Evolutionary conservation across 1,140 invertebrate genomes (phyloP), one percentile per base, ranked within the genome.

Genomic region (Zaprionus ornatus): DNA sequence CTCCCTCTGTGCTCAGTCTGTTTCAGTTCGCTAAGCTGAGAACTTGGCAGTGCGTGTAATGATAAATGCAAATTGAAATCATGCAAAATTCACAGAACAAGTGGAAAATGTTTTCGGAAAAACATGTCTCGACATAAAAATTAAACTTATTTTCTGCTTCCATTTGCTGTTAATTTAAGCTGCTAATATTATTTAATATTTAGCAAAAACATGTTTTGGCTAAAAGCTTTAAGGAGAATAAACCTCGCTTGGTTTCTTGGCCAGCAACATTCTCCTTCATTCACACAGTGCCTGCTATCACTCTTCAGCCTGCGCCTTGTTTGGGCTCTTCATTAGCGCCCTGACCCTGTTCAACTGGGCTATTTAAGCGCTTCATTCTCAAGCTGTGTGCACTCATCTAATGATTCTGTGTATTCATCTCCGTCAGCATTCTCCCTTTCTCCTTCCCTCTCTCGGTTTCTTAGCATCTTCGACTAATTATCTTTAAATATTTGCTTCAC

Each of bases 401-500:
- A 62, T 70, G 67, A 62, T 29, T 21, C 32, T 40, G 35, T 50
- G 32, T 59, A 65, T 65, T 65, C 69, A 72, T 67, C 64, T 61
- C 25, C 52, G 40, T 69, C 50, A 56, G 63, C 7, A 4, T 35
- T 15, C 4, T 0, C 32, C 32, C 15, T 42, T 9, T 17, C 40
- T 7, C n/a, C n/a, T 1, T 2, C 7, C 3, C 40, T 2, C 7
- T 56, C 21, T 50, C 19, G 19, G 54, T 42, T 13, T 54, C 9
- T 42, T 64, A 21, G 37, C 65, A 76, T 63, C 63, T 74, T 64
- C 12, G 21, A 48, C 63, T 84, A 85, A 85, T 85, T 86, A 80
- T 87, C 50, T 74, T 57, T 84, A 84, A 88, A 88, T 88, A 88
- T 88, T 88, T 78, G 66, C 63, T 25, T 48, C 42, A 69, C 80